Conservation (phyloP, 2,113 vertebrate species). For the Amphilophus citrinellus region DNA sequence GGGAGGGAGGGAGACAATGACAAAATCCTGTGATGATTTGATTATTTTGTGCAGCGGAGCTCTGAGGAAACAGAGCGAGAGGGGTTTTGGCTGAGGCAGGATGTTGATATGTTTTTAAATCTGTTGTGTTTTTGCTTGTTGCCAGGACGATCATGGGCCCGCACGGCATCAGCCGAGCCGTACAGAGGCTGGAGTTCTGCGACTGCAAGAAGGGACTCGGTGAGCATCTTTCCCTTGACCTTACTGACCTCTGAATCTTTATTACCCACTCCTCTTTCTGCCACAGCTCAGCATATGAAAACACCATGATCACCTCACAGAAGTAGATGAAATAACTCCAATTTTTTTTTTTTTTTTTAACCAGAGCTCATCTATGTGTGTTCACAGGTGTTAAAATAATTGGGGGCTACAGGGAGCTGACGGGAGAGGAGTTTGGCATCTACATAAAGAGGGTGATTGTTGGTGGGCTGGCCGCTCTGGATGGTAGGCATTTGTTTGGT, state of each 20-base stretch:
- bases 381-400: constrained; percentile 88
- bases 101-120: constrained; percentile 41
- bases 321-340: neutral
- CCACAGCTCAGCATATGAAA: neutral
- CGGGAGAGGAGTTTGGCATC: constrained; percentile 88
- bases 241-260: neutral
- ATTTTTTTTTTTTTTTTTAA: neutral
- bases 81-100: constrained; percentile 27
- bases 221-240: constrained; percentile 63
- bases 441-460: constrained; percentile 88
- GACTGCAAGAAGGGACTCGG: constrained; percentile 89
- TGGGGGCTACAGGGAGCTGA: constrained; percentile 85
- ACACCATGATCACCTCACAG: neutral
- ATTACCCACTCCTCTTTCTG: neutral
- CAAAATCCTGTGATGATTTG: constrained; percentile 68
- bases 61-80: constrained; percentile 3
- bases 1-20: constrained; percentile 25
- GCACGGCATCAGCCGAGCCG: constrained; percentile 85
- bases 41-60: constrained; percentile 45
- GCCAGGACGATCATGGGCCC: constrained; percentile 89
- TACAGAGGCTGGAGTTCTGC: constrained; percentile 85
- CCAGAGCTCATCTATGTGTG: neutral
- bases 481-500: constrained; percentile 74
- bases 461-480: constrained; percentile 83
- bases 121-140: constrained; percentile 25